Base-by-base conservation (phyloP, 2,888 invertebrate species). In the Diloba caeruleocephala region DNA sequence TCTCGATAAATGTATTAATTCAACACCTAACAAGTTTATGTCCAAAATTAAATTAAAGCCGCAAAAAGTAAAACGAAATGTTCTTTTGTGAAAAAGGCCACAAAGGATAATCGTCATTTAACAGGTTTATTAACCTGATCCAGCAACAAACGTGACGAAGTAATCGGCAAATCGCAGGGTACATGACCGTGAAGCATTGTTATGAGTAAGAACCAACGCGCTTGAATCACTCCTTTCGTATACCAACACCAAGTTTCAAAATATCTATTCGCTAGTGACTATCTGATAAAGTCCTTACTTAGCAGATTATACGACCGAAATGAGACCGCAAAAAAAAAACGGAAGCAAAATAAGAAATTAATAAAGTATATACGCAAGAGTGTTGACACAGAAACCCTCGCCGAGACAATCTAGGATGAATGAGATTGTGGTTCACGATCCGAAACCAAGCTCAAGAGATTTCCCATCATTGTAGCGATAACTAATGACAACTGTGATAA, bases 101-200 rank as follows among this genome's bases (percentile, higher is more conserved):
- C 64, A 74, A 77, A 75, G 77, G 76, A 81, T 80, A 81, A 82
- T 81, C 73, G 79, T 78, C 72, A 79, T 75, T 76, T 82, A 81
- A 79, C 81, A 85, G 81, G 88, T 88, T 88, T 88, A 86, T 87
- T 86, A 85, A 88, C 88, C 88, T 82, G 84, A 78, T 81, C 79
- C 71, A 79, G 75, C 78, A 75, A 81, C 70, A 74, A 79, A 79
- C 88, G 87, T 89, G 87, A 87, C 87, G 79, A 80, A 72, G 83
- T 83, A 85, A 86, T 85, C 82, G 81, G 78, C 76, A 79, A 84
- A 85, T 88, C 80, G 84, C 79, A 78, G 83, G 84, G 87, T 85
- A 84, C 84, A 84, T 87, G 88, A 89, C 89, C 88, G 87, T 85
- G 83, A 85, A 84, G 73, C 74, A 79, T 82, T 81, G 76, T 78